Evolutionary conservation across 2,888 invertebrate species (phyloP).

Genomic region (Adelphocoris suturalis): DNA sequence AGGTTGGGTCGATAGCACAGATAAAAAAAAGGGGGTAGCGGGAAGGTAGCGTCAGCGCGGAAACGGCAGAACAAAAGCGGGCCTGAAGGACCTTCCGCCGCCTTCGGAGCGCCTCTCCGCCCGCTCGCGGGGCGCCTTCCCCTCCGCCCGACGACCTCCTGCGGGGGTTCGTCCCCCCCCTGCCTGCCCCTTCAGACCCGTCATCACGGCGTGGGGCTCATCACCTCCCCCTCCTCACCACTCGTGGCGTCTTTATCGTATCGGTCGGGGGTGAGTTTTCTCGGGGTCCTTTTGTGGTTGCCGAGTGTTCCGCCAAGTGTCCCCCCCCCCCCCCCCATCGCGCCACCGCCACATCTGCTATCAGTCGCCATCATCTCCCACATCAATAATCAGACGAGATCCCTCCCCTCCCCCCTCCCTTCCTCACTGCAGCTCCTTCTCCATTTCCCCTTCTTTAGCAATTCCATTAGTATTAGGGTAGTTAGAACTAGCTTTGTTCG

Average conservation of each 20-base stretch:
- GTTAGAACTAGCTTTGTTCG: too few relatives aligned
- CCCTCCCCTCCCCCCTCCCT: background rate
- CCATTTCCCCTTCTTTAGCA: too few relatives aligned
- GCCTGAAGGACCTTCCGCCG: constrained; percentile 58
- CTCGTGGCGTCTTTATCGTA: too few relatives aligned
- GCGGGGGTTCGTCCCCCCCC: background rate
- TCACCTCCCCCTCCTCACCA: too few relatives aligned
- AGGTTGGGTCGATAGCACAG: constrained; percentile 70
- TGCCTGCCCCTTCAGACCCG: background rate
- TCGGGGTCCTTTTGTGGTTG: background rate
- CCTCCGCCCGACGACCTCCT: background rate
- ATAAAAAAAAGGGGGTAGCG: constrained; percentile 59
- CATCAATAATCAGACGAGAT: constrained; percentile 43
- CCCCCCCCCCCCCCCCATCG: background rate
- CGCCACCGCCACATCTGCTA: background rate
- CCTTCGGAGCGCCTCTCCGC: background rate
- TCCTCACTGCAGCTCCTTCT: background rate
- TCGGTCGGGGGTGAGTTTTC: background rate
- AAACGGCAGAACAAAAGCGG: constrained; percentile 69
- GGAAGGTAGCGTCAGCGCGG: constrained; percentile 66
- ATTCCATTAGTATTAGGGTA: too few relatives aligned
- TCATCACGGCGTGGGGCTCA: too few relatives aligned
- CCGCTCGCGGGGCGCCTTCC: background rate
- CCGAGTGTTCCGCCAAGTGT: constrained; percentile 31
- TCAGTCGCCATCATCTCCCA: constrained; percentile 6